Percentiles rank a stretch among this genome's conserved stretches.
These are phyloP conservation scores for Crossaster papposus DNA, from an alignment of 53 echinoderm and acorn worm genomes.

Conservation along the genomic window DNA sequence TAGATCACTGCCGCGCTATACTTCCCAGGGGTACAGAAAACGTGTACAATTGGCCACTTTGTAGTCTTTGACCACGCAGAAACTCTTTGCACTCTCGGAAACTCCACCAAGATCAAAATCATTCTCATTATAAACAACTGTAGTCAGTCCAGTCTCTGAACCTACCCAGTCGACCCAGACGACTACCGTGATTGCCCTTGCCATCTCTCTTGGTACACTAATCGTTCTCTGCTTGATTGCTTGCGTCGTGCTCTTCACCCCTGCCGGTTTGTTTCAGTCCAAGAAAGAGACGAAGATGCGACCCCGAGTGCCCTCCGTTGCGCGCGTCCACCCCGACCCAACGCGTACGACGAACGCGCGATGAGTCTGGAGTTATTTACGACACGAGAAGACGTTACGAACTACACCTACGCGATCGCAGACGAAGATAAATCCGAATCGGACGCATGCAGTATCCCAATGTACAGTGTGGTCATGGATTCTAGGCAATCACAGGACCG, in stretches of 20 bases:
- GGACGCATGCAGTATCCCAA: neutral
- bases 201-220: neutral
- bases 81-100: no score
- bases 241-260: neutral
- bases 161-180: neutral
- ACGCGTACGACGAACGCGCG: neutral
- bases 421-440: neutral
- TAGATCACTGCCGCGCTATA: constrained; percentile 15
- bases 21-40: constrained; percentile 20
- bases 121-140: neutral
- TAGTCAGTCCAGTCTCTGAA: neutral
- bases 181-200: neutral
- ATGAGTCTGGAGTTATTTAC: constrained; percentile 1
- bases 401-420: neutral
- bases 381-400: constrained; percentile 15
- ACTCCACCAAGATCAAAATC: neutral
- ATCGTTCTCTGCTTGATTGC: neutral
- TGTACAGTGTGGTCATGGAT: constrained; percentile 32
- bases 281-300: neutral
- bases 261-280: neutral
- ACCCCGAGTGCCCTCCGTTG: neutral
- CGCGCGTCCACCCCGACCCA: neutral
- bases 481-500: no score
- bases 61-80: neutral
- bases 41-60: constrained; percentile 12